A percentile compares a stretch with the other conserved stretches of the same genome.
Evolutionary conservation across 2,113 vertebrate species (phyloP).

Genomic region (Picathartes gymnocephalus): DNA sequence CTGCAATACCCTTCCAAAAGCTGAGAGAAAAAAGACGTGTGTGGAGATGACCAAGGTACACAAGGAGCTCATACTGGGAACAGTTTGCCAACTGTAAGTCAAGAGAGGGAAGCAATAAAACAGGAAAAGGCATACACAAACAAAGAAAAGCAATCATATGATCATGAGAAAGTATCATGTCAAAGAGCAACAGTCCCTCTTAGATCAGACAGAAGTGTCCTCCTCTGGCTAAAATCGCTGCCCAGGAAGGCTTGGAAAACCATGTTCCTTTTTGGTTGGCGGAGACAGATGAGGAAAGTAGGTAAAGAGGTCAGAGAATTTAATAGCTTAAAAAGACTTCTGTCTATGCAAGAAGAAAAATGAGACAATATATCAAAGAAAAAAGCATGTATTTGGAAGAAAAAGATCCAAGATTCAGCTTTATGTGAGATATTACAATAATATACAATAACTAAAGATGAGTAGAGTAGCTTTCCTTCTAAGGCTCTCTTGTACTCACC

Average conservation of each 20-base stretch:
- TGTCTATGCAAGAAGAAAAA: background rate
- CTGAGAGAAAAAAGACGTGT: background rate
- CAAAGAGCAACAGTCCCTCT: background rate
- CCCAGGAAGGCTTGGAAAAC: background rate
- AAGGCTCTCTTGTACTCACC: background rate
- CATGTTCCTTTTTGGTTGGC: background rate
- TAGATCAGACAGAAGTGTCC: background rate
- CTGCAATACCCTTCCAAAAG: background rate
- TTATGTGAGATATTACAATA: background rate
- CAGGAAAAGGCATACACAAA: background rate
- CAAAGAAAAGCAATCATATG: background rate
- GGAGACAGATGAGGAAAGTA: background rate
- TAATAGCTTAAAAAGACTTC: background rate
- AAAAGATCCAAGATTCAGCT: background rate
- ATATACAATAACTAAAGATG: background rate
- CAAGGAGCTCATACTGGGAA: rapidly evolving
- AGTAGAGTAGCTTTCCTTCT: background rate
- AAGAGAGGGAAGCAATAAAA: background rate
- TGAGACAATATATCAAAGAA: background rate
- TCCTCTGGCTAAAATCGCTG: background rate
- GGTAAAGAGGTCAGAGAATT: background rate
- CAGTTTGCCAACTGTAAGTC: background rate
- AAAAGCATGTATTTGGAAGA: background rate
- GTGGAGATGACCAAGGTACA: background rate
- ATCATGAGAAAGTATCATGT: background rate